Conservation (phyloP, 2,113 vertebrate genomes). For the Halichoeres trimaculatus region DNA sequence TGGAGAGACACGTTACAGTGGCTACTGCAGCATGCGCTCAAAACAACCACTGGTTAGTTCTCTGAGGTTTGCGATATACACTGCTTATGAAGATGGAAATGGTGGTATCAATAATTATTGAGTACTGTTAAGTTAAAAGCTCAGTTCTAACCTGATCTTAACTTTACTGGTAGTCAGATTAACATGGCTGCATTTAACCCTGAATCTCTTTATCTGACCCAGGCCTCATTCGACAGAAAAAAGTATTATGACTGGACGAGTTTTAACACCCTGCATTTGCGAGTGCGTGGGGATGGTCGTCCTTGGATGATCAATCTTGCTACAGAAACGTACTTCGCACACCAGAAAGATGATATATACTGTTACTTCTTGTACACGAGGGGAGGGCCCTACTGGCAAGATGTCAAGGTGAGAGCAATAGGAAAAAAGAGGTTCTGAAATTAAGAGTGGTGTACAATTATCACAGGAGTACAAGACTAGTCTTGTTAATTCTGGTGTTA, state of each 20-base stretch:
- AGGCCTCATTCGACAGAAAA: conserved; percentile 89
- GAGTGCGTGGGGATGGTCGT: conserved; percentile 94
- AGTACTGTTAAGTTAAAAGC: too few relatives aligned
- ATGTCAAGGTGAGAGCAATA: conserved; percentile 86
- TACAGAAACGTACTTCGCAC: conserved; percentile 85
- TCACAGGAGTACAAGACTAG: too few relatives aligned
- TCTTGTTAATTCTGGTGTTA: too few relatives aligned
- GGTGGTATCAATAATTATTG: too few relatives aligned
- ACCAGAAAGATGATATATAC: conserved; percentile 90
- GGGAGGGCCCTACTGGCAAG: conserved; percentile 97
- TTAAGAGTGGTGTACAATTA: too few relatives aligned
- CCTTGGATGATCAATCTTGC: conserved; percentile 95
- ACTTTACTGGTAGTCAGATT: too few relatives aligned
- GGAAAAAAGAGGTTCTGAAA: too few relatives aligned
- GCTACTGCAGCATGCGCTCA: conserved; percentile 90
- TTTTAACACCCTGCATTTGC: conserved; percentile 91
- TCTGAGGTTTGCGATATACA: neutral
- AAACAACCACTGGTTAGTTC: conserved; percentile 85
- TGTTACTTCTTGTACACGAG: conserved; percentile 94
- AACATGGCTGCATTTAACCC: too few relatives aligned
- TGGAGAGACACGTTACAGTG: conserved; percentile 91
- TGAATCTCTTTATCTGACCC: neutral
- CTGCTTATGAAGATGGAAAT: neutral
- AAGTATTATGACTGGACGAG: conserved; percentile 87
- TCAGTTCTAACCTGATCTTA: too few relatives aligned